phyloP scores from a whole-genome alignment of 2,888 invertebrate species.

The Limnephilus marmoratus region DNA sequence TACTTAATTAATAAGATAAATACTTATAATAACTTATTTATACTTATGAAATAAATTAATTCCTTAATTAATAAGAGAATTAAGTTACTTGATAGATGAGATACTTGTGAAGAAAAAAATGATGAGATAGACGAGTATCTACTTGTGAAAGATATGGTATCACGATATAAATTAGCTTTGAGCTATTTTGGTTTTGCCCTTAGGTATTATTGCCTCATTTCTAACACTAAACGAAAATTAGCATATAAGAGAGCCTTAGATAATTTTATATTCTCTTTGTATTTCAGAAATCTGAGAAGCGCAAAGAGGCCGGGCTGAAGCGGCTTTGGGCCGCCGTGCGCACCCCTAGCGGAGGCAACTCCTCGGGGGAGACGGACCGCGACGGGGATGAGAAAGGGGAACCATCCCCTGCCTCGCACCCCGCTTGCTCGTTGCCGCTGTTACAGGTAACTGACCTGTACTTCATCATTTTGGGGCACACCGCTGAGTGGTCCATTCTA shows the following conservation, averaged over 20 bases:
- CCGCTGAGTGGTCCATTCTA: neutral
- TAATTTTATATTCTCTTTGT: neutral
- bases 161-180: too few species aligned
- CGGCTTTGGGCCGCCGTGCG: constrained; percentile 73
- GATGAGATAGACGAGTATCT: too few species aligned
- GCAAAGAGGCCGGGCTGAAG: constrained; percentile 72
- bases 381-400: constrained; percentile 69
- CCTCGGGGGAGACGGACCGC: constrained; percentile 70
- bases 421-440: constrained; percentile 78
- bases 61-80: neutral
- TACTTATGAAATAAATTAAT: too few species aligned
- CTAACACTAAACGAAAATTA: too few species aligned
- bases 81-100: too few species aligned
- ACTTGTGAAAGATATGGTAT: too few species aligned
- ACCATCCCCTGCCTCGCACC: constrained; percentile 69
- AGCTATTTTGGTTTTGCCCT: too few species aligned
- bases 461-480: neutral
- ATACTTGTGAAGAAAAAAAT: too few species aligned
- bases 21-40: too few species aligned
- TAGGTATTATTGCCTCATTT: too few species aligned
- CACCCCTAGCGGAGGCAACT: constrained; percentile 70
- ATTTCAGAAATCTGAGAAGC: constrained; percentile 75
- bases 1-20: too few species aligned
- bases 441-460: constrained; percentile 70
- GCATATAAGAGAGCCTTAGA: neutral